Evolutionary conservation across 2,797 vertebrate genomes (phyloP).

Genomic region (Mus caroli): DNA sequence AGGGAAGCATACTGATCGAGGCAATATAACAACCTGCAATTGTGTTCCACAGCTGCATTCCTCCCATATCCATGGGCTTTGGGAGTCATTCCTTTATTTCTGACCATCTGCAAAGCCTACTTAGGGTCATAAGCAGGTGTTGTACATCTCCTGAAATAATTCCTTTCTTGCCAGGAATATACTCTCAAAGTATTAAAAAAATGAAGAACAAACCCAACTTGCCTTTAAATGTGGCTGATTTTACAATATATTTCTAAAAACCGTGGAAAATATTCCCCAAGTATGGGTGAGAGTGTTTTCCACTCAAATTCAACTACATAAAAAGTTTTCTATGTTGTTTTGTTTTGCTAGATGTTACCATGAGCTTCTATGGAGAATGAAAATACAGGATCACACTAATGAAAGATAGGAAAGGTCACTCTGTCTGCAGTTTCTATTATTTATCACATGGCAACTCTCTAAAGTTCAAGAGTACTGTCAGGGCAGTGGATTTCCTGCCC

Average conservation of each 20-base stretch:
- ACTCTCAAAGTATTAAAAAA: background rate
- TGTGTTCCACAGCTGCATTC: background rate
- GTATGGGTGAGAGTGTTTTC: background rate
- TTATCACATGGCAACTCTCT: background rate
- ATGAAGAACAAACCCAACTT: background rate
- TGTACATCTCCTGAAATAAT: background rate
- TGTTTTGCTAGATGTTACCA: background rate
- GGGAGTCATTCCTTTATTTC: conserved; percentile 54
- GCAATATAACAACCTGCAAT: background rate
- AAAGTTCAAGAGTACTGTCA: background rate
- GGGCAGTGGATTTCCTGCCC: background rate
- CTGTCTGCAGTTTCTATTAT: background rate
- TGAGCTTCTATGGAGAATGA: background rate
- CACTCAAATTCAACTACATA: background rate
- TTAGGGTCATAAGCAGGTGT: conserved; percentile 49
- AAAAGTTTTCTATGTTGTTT: background rate
- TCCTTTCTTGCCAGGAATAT: background rate
- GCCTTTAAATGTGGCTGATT: background rate
- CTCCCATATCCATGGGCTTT: background rate
- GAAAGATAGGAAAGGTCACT: background rate
- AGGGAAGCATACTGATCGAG: background rate
- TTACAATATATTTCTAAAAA: background rate
- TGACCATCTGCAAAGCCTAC: conserved; percentile 38
- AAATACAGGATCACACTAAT: background rate
- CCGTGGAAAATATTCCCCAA: background rate